Evolutionary conservation across 1,140 invertebrate genomes (phyloP), one percentile per base, ranked within the genome.

Genomic region (Euborellia annulipes): DNA sequence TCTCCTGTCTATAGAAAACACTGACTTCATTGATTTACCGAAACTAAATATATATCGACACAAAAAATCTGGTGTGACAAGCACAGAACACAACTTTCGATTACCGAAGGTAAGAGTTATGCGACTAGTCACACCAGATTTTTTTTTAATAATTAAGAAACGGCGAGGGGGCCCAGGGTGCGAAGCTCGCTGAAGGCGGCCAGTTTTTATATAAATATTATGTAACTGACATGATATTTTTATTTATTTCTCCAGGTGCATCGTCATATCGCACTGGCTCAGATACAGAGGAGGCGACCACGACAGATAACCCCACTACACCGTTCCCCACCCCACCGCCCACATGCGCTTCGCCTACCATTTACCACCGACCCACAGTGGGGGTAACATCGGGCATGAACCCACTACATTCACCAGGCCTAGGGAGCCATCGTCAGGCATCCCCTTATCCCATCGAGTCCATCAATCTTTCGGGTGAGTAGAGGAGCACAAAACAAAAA

Each of bases 381-480:
- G 40, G 21, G 14, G n/a, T n/a, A n/a, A 11, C 13, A n/a, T 14
- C 34, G 22, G 13, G 2, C 6, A 16, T 13, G 30, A 18, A 17
- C 23, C 3, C 43, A 41, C 14, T 30, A 27, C 21, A 32, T 36
- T 14, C 34, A 41, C 36, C 39, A 22, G 21, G 17, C 21, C 36
- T 18, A 11, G 45, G 45, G 2, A 27, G 43, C 21, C 68, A 70
- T 55, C 62, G 76, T 36, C 76, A 78, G 58, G 70, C 75, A 6
- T 78, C 75, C 17, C 76, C 76, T 9, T 79, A 78, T 55, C 75
- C 76, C 30, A 58, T 73, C 41, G 76, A 79, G 58, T 76, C 69
- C 55, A 76, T 72, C 42, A 78, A 76, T 32, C 20, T 45, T 19
- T 27, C 23, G 4, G 23, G 23, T 27, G 23, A 27, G 11, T 6